Evolutionary conservation across 92 coral and sea anemone species (phyloP).

Genomic region (Porites cylindrica): DNA sequence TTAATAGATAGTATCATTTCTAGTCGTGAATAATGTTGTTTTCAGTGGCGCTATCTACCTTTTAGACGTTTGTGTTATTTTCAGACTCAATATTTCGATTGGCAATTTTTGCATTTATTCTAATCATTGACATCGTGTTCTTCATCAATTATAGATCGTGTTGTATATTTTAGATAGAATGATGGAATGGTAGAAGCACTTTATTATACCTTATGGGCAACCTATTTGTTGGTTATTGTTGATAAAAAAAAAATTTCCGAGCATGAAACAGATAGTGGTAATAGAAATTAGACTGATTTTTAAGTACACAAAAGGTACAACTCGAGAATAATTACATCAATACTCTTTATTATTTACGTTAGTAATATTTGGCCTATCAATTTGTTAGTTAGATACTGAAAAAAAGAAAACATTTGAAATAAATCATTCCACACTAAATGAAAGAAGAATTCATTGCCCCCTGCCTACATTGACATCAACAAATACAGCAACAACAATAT

Average conservation of each 20-base stretch:
- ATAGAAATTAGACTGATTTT: conserved; percentile 23
- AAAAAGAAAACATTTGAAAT: conserved; percentile 14
- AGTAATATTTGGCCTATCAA: too few relatives aligned
- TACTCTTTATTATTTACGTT: too few relatives aligned
- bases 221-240: conserved; percentile 5
- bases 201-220: too few relatives aligned
- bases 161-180: too few relatives aligned
- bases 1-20: background rate
- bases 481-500: background rate
- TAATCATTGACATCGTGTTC: too few relatives aligned
- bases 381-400: background rate
- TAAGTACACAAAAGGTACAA: background rate
- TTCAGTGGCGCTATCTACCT: conserved; percentile 7
- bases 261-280: conserved; percentile 23
- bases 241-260: too few relatives aligned
- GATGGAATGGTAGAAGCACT: too few relatives aligned
- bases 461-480: too few relatives aligned
- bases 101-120: too few relatives aligned
- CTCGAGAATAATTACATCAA: too few relatives aligned
- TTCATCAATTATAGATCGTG: too few relatives aligned
- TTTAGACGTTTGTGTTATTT: conserved; percentile 14
- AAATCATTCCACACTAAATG: conserved; percentile 11
- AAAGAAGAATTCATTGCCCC: background rate
- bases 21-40: background rate
- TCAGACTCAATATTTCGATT: background rate